A percentile compares a stretch with the other conserved stretches of the same genome.
Conservation (phyloP, 2,888 invertebrate species). For the Gari tellinella region DNA sequence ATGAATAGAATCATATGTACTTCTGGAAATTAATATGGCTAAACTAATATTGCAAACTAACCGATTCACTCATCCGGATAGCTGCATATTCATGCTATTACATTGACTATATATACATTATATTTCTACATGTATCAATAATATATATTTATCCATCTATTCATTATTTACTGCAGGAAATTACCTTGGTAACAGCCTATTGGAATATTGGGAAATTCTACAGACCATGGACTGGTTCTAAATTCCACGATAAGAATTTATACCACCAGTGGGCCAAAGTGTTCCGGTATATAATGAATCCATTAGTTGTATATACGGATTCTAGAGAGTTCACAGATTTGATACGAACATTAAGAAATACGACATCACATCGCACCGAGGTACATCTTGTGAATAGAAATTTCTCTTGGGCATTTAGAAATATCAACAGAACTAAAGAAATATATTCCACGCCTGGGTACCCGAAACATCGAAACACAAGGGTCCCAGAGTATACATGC, state of each 20-base stretch:
- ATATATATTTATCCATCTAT: no score
- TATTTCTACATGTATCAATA: no score
- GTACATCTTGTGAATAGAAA: slow-evolving; percentile 49
- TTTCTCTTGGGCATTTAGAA: slow-evolving; percentile 62
- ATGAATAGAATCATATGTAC: no score
- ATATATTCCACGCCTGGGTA: slow-evolving; percentile 56
- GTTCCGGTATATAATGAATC: slow-evolving; percentile 51
- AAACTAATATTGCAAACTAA: no score
- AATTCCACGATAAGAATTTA: neutral
- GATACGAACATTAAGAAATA: slow-evolving; percentile 35
- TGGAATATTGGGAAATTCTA: no score
- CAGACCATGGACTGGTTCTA: no score
- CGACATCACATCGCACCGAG: slow-evolving; percentile 33
- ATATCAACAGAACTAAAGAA: slow-evolving; percentile 41
- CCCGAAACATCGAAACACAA: slow-evolving; percentile 69
- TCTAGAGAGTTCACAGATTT: slow-evolving; percentile 37
- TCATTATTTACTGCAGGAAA: no score
- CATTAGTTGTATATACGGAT: slow-evolving; percentile 67
- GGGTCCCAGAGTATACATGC: slow-evolving; percentile 66
- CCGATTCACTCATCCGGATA: no score
- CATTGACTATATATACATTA: no score
- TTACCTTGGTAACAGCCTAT: no score
- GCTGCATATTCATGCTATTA: no score
- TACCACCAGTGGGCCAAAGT: slow-evolving; percentile 54
- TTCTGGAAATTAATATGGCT: no score